Conservation (phyloP, 2,797 vertebrate species). For the Acipenser ruthenus region DNA sequence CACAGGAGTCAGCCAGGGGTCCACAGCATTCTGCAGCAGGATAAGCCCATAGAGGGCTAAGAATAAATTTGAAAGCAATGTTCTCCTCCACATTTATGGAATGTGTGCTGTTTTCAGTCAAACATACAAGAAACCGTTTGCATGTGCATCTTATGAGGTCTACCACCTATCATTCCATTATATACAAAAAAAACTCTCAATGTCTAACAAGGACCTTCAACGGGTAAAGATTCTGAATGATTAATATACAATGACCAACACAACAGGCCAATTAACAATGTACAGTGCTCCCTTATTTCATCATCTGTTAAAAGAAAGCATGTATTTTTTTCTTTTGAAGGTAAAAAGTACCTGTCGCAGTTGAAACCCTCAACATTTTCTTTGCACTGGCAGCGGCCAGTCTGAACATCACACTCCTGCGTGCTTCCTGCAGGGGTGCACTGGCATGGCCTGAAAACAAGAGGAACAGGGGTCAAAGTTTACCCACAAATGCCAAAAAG, state of each 20-base stretch:
- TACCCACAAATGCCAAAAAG: no score
- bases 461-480: neutral
- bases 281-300: no score
- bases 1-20: slow-evolving; percentile 1
- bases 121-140: slow-evolving; percentile 17
- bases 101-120: slow-evolving; percentile 20
- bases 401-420: slow-evolving; percentile 79
- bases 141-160: neutral
- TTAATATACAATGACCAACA: no score
- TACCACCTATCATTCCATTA: no score
- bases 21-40: neutral
- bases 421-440: slow-evolving; percentile 80
- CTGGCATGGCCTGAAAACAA: slow-evolving; percentile 64
- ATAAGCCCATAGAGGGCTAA: no score
- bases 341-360: slow-evolving; percentile 75
- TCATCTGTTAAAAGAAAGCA: no score
- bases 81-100: slow-evolving; percentile 30
- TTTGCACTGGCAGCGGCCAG: slow-evolving; percentile 85
- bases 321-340: no score
- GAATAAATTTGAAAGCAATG: slow-evolving; percentile 30
- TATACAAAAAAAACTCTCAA: no score
- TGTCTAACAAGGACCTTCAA: no score
- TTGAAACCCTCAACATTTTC: slow-evolving; percentile 90
- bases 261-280: no score
- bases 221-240: no score